phyloP scores from a whole-genome alignment of 1,140 invertebrate species.

The Eupeodes corollae region DNA sequence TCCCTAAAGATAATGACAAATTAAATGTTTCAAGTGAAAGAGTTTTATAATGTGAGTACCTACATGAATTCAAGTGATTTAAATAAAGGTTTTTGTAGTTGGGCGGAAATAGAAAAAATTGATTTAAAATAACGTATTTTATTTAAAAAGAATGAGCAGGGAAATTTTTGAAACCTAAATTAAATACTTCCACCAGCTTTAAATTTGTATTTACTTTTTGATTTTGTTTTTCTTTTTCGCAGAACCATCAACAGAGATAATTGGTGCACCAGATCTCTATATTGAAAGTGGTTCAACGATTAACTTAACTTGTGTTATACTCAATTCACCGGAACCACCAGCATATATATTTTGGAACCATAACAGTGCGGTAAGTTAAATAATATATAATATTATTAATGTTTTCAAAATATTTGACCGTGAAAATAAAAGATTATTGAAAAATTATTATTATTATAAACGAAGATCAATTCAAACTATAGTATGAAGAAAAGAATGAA shows the following conservation, averaged over 20 bases:
- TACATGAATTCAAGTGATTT: too few species aligned
- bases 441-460: too few species aligned
- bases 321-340: slow-evolving; percentile 80
- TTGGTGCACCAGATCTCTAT: slow-evolving; percentile 79
- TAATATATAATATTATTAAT: not conserved
- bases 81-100: too few species aligned
- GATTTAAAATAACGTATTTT: too few species aligned
- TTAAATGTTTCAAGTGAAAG: too few species aligned
- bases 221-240: slow-evolving; percentile 36
- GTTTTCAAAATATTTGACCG: too few species aligned
- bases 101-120: too few species aligned
- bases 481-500: too few species aligned
- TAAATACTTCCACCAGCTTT: not conserved
- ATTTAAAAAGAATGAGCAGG: not conserved
- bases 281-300: slow-evolving; percentile 86
- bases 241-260: slow-evolving; percentile 82
- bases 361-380: slow-evolving; percentile 64
- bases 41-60: too few species aligned
- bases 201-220: not conserved
- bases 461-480: too few species aligned
- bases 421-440: too few species aligned
- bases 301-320: slow-evolving; percentile 83
- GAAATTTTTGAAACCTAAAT: not conserved
- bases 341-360: slow-evolving; percentile 90
- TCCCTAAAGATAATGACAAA: too few species aligned